These are phyloP conservation scores for Caranx ignobilis DNA, from an alignment of 2,113 vertebrate species.

Conservation along the genomic window DNA sequence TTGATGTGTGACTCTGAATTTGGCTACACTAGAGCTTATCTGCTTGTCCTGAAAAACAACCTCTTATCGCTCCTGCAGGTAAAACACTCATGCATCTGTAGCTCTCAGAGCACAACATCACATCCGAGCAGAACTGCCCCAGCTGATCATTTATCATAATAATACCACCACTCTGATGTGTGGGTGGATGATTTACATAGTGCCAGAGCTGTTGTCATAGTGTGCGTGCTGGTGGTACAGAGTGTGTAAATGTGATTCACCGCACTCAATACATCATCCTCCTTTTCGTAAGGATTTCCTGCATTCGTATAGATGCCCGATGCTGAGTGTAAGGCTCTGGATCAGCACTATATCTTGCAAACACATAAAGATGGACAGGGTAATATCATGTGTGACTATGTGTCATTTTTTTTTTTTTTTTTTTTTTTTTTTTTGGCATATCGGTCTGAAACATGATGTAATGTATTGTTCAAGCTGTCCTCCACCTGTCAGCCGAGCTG, in stretches of 20 bases:
- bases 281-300: slow-evolving; percentile 33
- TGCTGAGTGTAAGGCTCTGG: slow-evolving; percentile 36
- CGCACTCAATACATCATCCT: slow-evolving; percentile 21
- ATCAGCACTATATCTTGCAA: slow-evolving; percentile 38
- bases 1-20: neutral
- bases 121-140: slow-evolving; percentile 7
- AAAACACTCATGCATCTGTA: neutral
- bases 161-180: slow-evolving; percentile 29
- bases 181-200: slow-evolving; percentile 47
- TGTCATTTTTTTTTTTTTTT: slow-evolving; percentile 3
- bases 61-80: neutral
- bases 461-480: neutral
- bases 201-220: slow-evolving; percentile 21
- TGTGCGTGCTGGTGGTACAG: slow-evolving; percentile 3
- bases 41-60: slow-evolving; percentile 8
- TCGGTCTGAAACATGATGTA: neutral
- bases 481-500: neutral
- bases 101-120: neutral
- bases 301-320: neutral
- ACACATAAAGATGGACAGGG: slow-evolving; percentile 4
- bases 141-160: slow-evolving; percentile 29
- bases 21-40: neutral
- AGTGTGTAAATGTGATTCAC: slow-evolving; percentile 51
- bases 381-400: slow-evolving; percentile 17
- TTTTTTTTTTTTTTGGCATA: neutral